Evolutionary conservation across 2,888 invertebrate genomes (phyloP).

Genomic region (Charanyca ferruginea): DNA sequence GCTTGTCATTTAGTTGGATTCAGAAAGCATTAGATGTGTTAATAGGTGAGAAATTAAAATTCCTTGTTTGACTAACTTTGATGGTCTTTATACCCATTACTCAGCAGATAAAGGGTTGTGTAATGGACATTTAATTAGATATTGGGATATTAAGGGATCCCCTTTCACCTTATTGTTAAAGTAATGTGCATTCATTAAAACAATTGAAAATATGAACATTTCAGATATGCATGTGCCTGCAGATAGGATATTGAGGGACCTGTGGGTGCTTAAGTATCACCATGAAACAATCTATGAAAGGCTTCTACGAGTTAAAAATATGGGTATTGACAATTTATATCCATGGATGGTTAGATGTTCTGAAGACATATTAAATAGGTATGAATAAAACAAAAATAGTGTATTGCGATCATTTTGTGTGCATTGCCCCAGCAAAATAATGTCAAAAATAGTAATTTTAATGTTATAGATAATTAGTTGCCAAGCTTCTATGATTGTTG

Average conservation of each 20-base stretch:
- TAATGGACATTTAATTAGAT: too few species aligned
- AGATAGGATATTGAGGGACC: conserved; percentile 91
- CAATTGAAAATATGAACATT: conserved; percentile 33
- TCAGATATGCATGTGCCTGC: conserved; percentile 89
- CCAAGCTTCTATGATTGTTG: too few species aligned
- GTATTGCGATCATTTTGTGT: background rate
- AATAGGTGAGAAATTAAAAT: conserved; percentile 78
- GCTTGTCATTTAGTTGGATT: conserved; percentile 90
- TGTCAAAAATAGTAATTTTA: too few species aligned
- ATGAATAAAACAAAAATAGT: conserved; percentile 28
- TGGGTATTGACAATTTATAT: conserved; percentile 88
- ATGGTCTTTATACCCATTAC: too few species aligned
- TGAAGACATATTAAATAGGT: conserved; percentile 91
- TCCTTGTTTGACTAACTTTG: background rate
- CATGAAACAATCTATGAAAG: conserved; percentile 88
- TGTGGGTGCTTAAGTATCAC: conserved; percentile 92
- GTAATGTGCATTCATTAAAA: background rate
- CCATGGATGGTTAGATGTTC: conserved; percentile 93
- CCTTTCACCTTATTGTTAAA: too few species aligned
- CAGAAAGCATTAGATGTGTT: conserved; percentile 88
- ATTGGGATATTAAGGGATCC: too few species aligned
- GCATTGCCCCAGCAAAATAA: too few species aligned
- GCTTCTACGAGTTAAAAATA: conserved; percentile 85
- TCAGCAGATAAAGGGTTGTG: too few species aligned
- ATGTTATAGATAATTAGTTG: too few species aligned